Conservation (phyloP, 2,113 vertebrate species). For the Serilophus lunatus region DNA sequence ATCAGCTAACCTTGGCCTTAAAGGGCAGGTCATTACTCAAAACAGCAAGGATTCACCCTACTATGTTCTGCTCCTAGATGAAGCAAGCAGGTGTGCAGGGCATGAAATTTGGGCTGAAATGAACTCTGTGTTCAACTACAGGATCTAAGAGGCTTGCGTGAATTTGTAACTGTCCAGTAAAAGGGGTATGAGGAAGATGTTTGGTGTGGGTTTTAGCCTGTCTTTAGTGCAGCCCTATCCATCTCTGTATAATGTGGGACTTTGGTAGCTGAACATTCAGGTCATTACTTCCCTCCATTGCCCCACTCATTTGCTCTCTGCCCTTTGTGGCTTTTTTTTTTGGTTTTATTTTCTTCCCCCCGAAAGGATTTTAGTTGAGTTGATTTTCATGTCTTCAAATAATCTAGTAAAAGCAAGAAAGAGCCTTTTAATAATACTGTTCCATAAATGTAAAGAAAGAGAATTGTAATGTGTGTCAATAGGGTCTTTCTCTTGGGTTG, state of each 20-base stretch:
- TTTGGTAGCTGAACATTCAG: neutral
- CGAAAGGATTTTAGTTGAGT: neutral
- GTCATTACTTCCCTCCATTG: neutral
- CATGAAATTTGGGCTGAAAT: neutral
- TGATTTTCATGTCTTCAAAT: conserved; percentile 1
- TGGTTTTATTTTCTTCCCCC: neutral
- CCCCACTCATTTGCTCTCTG: neutral
- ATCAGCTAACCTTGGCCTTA: neutral
- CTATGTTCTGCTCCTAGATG: neutral
- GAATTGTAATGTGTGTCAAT: conserved; percentile 32
- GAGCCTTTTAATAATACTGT: conserved; percentile 21
- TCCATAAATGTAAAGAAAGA: conserved; percentile 14
- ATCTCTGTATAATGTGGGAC: neutral
- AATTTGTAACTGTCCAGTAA: neutral
- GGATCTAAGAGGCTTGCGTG: neutral
- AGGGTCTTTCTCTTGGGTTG: conserved; percentile 26
- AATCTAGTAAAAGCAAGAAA: conserved; percentile 4
- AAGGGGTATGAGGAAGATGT: neutral
- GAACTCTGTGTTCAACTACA: neutral
- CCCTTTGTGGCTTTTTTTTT: neutral
- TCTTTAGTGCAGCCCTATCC: neutral
- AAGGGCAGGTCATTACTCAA: neutral
- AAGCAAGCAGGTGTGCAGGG: neutral
- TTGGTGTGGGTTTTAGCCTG: neutral
- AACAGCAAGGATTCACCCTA: neutral